These are phyloP conservation scores for Parasteatoda lunata DNA, from an alignment of 2,888 invertebrate genomes.

Conservation along the genomic window DNA sequence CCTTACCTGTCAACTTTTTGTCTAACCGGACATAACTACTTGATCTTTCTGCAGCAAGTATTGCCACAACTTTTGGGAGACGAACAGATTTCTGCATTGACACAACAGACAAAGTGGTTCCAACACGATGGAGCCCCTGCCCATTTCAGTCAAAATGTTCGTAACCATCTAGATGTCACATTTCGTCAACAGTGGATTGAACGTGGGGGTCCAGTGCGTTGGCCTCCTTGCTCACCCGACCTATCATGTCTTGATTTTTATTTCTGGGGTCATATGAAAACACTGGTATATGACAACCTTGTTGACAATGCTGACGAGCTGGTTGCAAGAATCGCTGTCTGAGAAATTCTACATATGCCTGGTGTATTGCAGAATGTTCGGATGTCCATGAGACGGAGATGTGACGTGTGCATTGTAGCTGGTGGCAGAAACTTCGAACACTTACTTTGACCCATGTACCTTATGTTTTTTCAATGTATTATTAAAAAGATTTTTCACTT, in stretches of 20 bases:
- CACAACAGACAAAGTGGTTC: not conserved
- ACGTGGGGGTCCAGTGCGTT: too few relatives aligned
- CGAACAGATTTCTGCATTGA: too few relatives aligned
- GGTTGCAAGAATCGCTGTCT: not conserved
- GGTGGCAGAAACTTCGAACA: too few relatives aligned
- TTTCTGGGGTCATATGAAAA: too few relatives aligned
- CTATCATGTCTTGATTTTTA: not conserved
- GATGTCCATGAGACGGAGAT: too few relatives aligned
- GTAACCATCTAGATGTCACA: conserved; percentile 8
- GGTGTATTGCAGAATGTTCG: not conserved
- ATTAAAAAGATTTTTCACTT: too few relatives aligned
- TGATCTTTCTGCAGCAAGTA: conserved; percentile 3
- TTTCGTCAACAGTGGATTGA: too few relatives aligned
- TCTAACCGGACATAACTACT: not conserved
- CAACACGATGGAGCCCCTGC: conserved; percentile 6
- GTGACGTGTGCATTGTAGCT: too few relatives aligned
- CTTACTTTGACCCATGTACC: too few relatives aligned
- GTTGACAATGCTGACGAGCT: not conserved
- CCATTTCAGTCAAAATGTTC: conserved; percentile 2
- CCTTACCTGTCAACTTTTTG: too few relatives aligned
- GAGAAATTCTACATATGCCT: not conserved
- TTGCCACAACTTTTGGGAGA: conserved; percentile 1
- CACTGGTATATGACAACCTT: not conserved
- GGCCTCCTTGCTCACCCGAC: not conserved
- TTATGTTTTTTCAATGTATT: too few relatives aligned